Evolutionary conservation across 2,113 vertebrate genomes (phyloP).

Genomic region (Oryzias melastigma): DNA sequence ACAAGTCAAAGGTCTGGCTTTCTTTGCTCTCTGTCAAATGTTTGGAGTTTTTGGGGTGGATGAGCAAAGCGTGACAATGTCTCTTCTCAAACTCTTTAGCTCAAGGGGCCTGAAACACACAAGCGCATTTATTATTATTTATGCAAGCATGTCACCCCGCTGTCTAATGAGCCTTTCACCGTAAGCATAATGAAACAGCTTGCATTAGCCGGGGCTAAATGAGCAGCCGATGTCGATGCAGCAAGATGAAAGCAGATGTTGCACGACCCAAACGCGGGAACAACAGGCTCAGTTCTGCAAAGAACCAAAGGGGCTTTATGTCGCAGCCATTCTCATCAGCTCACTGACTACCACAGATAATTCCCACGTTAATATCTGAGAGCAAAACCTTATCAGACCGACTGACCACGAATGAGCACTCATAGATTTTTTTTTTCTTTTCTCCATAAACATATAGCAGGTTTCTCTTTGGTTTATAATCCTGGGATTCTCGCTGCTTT

Average conservation of each 20-base stretch:
- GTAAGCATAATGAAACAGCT: slow-evolving; percentile 68
- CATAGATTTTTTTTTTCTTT: slow-evolving; percentile 51
- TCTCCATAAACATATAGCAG: slow-evolving; percentile 35
- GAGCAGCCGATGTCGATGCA: slow-evolving; percentile 62
- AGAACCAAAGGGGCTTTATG: slow-evolving; percentile 50
- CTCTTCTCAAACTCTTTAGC: slow-evolving; percentile 48
- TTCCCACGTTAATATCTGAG: slow-evolving; percentile 47
- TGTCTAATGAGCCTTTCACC: slow-evolving; percentile 74
- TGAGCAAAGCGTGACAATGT: slow-evolving; percentile 14
- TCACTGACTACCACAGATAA: slow-evolving; percentile 63
- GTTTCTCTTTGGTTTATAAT: slow-evolving; percentile 30
- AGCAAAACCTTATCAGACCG: slow-evolving; percentile 40
- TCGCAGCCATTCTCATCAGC: slow-evolving; percentile 57
- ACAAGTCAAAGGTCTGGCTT: background rate
- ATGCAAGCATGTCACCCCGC: slow-evolving; percentile 70
- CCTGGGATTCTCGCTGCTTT: slow-evolving; percentile 34
- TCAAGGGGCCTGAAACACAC: slow-evolving; percentile 56
- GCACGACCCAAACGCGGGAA: slow-evolving; percentile 45
- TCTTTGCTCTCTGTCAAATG: background rate
- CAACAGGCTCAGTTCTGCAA: slow-evolving; percentile 31
- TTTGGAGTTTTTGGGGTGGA: slow-evolving; percentile 18
- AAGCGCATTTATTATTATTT: slow-evolving; percentile 68
- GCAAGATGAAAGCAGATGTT: slow-evolving; percentile 73
- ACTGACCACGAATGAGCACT: slow-evolving; percentile 51
- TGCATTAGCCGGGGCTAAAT: slow-evolving; percentile 73